Evolutionary conservation across 2,797 vertebrate genomes (phyloP), one percentile per base, ranked within the genome.

Genomic region (Chanos chanos): DNA sequence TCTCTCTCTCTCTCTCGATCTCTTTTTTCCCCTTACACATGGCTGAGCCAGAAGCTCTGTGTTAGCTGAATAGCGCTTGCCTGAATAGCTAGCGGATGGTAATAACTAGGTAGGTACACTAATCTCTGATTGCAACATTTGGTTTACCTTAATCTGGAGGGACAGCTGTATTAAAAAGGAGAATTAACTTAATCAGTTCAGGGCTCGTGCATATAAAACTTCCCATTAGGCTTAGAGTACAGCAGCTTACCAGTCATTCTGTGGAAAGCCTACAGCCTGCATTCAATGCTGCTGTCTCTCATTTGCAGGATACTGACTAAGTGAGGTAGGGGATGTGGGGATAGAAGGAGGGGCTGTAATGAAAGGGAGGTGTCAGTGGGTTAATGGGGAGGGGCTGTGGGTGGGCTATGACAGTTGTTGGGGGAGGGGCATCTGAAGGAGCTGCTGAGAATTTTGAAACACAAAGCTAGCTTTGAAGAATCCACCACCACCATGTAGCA

Each of bases 121-220:
- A 96, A 97, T 96, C 94, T 97, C 92, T 92, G 93, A 92, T 94
- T 93, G 93, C 93, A 96, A 95, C 94, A 97, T 96, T 97, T 95
- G 94, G 94, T 96, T 96, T 96, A 96, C 94, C 94, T 97, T 97
- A 96, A 96, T 94, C 94, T 93, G 91, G 90, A 95, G 90, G 91
- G 89, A 92, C 90, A 91, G 91, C 90, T 92, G 90, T 92, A 92
- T 92, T 91, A 92, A 92, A 92, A 90, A 91, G 87, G n/a, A 90
- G 91, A 92, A 92, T 92, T 92, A 92, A 91, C 90, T 90, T 92
- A 92, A 92, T 92, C 91, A 92, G 90, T 92, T 92, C 91, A 92
- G 91, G 90, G 89, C 90, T 91, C 89, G 89, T 90, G 90, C 91
- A 92, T 92, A 92, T 92, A 92, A 91, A 92, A 91, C 90, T 91